Conservation (phyloP, 2,888 invertebrate genomes). For the Netelia fuscicornis region DNA sequence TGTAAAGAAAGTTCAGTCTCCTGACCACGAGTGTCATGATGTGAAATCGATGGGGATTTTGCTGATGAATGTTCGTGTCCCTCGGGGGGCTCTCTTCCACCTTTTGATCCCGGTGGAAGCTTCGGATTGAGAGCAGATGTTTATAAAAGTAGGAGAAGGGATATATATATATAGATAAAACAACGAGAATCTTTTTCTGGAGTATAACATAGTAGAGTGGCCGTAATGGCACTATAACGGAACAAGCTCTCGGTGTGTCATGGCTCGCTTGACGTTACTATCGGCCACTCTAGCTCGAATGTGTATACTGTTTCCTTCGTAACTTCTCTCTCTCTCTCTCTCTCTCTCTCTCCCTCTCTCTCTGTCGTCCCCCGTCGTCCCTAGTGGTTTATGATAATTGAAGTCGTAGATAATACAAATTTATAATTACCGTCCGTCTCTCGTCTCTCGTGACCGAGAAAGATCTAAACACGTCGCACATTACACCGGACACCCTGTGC, state of each 20-base stretch:
- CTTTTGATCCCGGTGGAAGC: constrained; percentile 21
- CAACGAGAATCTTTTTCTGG: constrained; percentile 40
- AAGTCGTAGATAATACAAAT: constrained; percentile 68
- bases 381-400: constrained; percentile 67
- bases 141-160: constrained; percentile 45
- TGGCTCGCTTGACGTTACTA: constrained; percentile 32
- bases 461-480: constrained; percentile 55
- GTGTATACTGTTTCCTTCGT: constrained; percentile 31
- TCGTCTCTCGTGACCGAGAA: constrained; percentile 59
- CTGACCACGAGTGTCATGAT: constrained; percentile 7
- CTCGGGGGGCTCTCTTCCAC: constrained; percentile 18
- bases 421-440: constrained; percentile 67
- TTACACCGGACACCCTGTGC: constrained; percentile 4
- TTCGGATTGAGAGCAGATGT: constrained; percentile 32
- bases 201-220: constrained; percentile 55
- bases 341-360: constrained; percentile 36
- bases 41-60: constrained; percentile 34
- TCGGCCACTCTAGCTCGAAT: constrained; percentile 47
- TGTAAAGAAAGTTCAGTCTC: constrained; percentile 21
- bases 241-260: constrained; percentile 38
- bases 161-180: constrained; percentile 10
- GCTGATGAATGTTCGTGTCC: constrained; percentile 40
- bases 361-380: constrained; percentile 44
- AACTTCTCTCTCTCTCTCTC: constrained; percentile 32
- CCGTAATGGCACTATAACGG: constrained; percentile 63